Conservation (phyloP, 1,140 invertebrate species). For the Papilio xuthus region DNA sequence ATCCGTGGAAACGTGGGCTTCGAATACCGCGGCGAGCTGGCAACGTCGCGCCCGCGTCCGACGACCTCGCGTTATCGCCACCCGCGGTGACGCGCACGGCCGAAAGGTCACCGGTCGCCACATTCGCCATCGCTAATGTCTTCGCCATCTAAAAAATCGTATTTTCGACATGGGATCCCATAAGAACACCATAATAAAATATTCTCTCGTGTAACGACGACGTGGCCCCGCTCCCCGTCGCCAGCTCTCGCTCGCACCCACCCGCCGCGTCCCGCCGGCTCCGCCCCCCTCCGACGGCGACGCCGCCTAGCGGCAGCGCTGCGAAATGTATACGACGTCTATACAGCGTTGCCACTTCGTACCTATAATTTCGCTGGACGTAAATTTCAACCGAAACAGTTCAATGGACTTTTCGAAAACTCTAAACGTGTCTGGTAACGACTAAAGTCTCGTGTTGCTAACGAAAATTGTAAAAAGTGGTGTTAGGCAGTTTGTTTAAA, state of each 20-base stretch:
- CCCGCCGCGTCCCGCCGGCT: conserved; percentile 60
- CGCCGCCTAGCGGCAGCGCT: conserved; percentile 72
- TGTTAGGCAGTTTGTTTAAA: conserved; percentile 70
- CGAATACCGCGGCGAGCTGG: conserved; percentile 63
- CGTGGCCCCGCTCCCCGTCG: conserved; percentile 57
- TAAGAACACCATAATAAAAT: conserved; percentile 69
- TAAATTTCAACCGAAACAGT: conserved; percentile 82
- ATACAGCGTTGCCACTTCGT: conserved; percentile 82
- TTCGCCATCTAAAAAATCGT: conserved; percentile 66
- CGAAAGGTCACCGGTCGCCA: conserved; percentile 71
- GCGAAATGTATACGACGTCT: conserved; percentile 69
- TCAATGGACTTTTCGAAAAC: conserved; percentile 81
- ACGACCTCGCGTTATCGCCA: conserved; percentile 76
- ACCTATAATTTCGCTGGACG: conserved; percentile 81
- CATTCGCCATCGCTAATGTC: conserved; percentile 57
- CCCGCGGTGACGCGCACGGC: conserved; percentile 65
- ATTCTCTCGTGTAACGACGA: conserved; percentile 61
- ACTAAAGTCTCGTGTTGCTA: conserved; percentile 68
- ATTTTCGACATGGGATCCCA: conserved; percentile 64
- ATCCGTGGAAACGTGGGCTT: conserved; percentile 66
- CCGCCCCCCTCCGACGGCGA: conserved; percentile 64
- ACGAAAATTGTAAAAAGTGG: conserved; percentile 64
- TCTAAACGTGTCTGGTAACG: conserved; percentile 70
- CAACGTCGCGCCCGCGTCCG: conserved; percentile 73
- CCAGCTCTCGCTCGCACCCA: conserved; percentile 57